Evolutionary conservation across 2,797 vertebrate genomes (phyloP), one percentile per base, ranked within the genome.

Genomic region (Sebastes iracundus): DNA sequence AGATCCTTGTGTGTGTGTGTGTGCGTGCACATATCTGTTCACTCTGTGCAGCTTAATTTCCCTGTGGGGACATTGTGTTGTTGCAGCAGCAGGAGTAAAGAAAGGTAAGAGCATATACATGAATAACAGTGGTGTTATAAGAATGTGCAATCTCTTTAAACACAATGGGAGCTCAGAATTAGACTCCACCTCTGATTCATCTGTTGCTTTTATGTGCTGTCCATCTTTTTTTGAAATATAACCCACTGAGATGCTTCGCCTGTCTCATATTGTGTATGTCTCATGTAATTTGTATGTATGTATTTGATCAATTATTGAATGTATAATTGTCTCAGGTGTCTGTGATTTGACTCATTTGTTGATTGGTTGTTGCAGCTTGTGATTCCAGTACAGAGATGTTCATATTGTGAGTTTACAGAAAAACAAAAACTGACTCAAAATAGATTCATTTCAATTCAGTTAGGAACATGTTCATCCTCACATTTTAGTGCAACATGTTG

Each of bases 41-140:
- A 23, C 61, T 22, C 9, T 23, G 75, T 38, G 22, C 20, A 65
- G 16, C 46, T 77, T 72, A 20, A 81, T 78, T 70, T 79, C 63
- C 55, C 33, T 18, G 13, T 63, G 64, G 59, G 49, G 30, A 30
- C 42, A 20, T 67, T 73, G 60, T 58, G 11, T 63, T 52, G 65
- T 62, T 72, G 27, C 60, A 67, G 67, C 75, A 63, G 71, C 38
- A 20, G 23, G 52, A 30, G 12, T 32, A 56, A 75, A 16, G 22
- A 72, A 52, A 61, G 18, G 13, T 32, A 18, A 32, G 56, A 63
- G 22, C 46, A n/a, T 69, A 35, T 35, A 46, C 33, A 61, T 65
- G 64, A 65, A 66, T 68, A 71, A 53, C 35, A 35, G 52, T 18
- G 3, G 28, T 20, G 20, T 62, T 27, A 25, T 13, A 49, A 46